Evolutionary conservation across 1,140 invertebrate species (phyloP), one percentile per base, ranked within the genome.

Genomic region (Mesaphorura yosii): DNA sequence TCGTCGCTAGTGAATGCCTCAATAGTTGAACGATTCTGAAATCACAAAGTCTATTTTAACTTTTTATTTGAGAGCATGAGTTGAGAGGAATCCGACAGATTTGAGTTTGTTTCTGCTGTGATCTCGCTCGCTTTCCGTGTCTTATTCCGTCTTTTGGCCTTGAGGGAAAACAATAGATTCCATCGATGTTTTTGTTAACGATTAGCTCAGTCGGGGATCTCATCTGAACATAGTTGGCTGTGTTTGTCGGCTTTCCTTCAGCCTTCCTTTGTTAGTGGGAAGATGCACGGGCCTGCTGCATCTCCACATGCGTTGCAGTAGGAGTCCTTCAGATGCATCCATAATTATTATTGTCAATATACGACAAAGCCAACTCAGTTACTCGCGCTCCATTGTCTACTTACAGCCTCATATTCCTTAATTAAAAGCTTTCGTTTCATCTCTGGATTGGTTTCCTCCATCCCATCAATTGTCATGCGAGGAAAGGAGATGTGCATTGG

Each of bases 291-390:
- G n/a, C n/a, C n/a, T n/a, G n/a, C n/a, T n/a, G n/a, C n/a, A n/a
- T n/a, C n/a, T n/a, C n/a, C n/a, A n/a, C n/a, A n/a, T n/a, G n/a
- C n/a, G n/a, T n/a, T n/a, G n/a, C n/a, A n/a, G n/a, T n/a, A n/a
- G n/a, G n/a, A n/a, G n/a, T n/a, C n/a, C n/a, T n/a, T 34, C 10
- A 34, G n/a, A 58, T 51, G 28, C 48, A 51, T 51, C 57, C 31
- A 52, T 59, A 55, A 59, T 59, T 59, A 52, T 59, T 55, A 55
- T 55, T 59, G 57, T 59, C 57, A 59, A 58, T 52, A 58, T 45
- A 41, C 5, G 22, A n/a, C n/a, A n/a, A n/a, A n/a, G n/a, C n/a
- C n/a, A n/a, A n/a, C n/a, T n/a, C n/a, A n/a, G n/a, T n/a, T n/a
- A n/a, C n/a, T n/a, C n/a, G n/a, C n/a, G n/a, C n/a, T n/a, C n/a